These are phyloP conservation scores for Dione vanillae DNA, from an alignment of 2,888 invertebrate genomes.

Conservation along the genomic window DNA sequence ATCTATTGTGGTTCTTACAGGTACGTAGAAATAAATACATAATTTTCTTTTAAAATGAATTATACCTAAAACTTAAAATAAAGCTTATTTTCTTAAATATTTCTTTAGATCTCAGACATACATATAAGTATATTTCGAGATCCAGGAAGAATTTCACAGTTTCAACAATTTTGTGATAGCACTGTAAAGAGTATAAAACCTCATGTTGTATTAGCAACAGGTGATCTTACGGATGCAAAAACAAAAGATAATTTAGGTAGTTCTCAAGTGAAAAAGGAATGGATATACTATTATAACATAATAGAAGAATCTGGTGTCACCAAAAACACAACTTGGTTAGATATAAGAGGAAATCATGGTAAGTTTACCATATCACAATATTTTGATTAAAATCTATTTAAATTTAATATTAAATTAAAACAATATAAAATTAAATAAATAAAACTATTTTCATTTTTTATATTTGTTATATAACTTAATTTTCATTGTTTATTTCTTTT, in stretches of 20 bases:
- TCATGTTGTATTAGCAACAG: constrained; percentile 91
- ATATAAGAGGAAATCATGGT: constrained; percentile 97
- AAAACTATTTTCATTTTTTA: too few species aligned
- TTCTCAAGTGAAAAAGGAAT: constrained; percentile 91
- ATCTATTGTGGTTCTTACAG: constrained; percentile 91
- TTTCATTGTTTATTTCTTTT: constrained; percentile 17
- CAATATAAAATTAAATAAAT: too few species aligned
- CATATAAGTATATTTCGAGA: constrained; percentile 94
- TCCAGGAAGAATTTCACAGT: constrained; percentile 88
- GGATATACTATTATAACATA: constrained; percentile 90
- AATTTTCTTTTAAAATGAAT: too few species aligned
- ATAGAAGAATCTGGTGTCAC: constrained; percentile 87
- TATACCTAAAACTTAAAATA: too few species aligned
- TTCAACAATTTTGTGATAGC: constrained; percentile 90
- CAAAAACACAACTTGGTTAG: constrained; percentile 91
- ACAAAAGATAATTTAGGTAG: constrained; percentile 91
- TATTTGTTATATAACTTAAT: background rate
- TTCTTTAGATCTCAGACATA: constrained; percentile 93
- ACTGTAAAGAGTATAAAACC: constrained; percentile 90
- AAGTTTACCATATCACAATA: constrained; percentile 52
- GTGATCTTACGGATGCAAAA: constrained; percentile 95
- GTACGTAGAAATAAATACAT: constrained; percentile 65
- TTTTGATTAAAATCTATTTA: too few species aligned
- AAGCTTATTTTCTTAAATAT: too few species aligned
- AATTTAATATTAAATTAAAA: too few species aligned